phyloP scores from a whole-genome alignment of 2,113 vertebrate genomes.

The Spilogale gracilis region DNA sequence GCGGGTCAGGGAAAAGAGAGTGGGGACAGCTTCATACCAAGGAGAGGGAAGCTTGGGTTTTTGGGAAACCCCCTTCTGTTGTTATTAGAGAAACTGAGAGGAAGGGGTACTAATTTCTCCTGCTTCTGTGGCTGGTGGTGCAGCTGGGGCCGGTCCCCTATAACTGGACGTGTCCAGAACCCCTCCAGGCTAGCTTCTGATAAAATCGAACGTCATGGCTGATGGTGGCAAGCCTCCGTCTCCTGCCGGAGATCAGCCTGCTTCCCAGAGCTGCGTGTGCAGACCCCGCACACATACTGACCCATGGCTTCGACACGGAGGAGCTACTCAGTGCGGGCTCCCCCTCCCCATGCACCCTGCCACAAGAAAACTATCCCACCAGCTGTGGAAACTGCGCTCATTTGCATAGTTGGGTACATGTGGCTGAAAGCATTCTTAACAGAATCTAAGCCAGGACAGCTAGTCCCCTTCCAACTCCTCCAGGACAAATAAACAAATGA shows the following conservation, averaged over 20 bases:
- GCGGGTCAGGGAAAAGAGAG: not conserved
- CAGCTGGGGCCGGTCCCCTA: rapidly evolving
- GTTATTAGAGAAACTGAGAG: not conserved
- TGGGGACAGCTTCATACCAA: too few species aligned
- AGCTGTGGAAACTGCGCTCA: not conserved
- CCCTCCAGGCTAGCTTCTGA: not conserved
- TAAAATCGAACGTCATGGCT: rapidly evolving
- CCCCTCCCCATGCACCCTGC: rapidly evolving
- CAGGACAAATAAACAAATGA: too few species aligned
- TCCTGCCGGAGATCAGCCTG: not conserved
- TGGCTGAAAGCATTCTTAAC: not conserved
- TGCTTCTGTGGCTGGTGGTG: not conserved
- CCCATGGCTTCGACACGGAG: rapidly evolving
- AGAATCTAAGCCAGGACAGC: not conserved
- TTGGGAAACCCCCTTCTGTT: not conserved
- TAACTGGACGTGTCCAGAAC: not conserved
- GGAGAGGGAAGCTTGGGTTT: rapidly evolving
- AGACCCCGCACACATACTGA: rapidly evolving
- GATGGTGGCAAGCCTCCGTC: too few species aligned
- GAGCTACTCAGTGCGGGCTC: not conserved
- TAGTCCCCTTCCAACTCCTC: not conserved
- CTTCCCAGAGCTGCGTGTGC: rapidly evolving
- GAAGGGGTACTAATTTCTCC: not conserved
- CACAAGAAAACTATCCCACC: not conserved
- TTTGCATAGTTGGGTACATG: rapidly evolving